Base-by-base conservation (phyloP, 2,888 invertebrate species). In the Brenthis hecate region DNA sequence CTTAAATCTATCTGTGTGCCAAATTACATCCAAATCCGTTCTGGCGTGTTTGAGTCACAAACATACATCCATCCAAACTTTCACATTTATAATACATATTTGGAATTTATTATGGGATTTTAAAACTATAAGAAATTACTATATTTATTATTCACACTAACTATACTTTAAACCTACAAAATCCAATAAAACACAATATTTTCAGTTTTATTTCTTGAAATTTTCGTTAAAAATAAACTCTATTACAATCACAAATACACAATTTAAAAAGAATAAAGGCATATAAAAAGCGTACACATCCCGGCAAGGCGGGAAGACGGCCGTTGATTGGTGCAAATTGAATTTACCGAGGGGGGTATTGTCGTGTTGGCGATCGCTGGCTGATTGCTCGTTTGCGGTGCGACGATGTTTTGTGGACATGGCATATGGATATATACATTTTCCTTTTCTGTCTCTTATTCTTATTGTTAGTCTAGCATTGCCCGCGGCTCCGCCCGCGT, bases 301-400 rank as follows among this genome's bases (percentile, higher is more conserved):
- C 87, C 82, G 77, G 83, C 82, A 83, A 91, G 90, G 91, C 91
- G 92, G 91, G 90, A 91, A 91, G 91, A 91, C 91, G 87, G 82
- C 85, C 88, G 89, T 89, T 92, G 92, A 92, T 92, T 92, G 92
- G 92, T 92, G 90, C 91, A 92, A 92, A 92, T 92, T 91, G 91
- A 90, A 90, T 92, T 92, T 92, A 60, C 60, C 60, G 91, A 90
- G 76, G 80, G 83, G 85, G 84, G 88, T 86, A 88, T 91, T 91
- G 91, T 91, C 91, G 92, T 90, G 92, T 91, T 88, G 89, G 90
- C 92, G 92, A 92, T 92, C 91, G 90, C 83, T 90, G 87, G 87
- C 91, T 91, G 92, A 92, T 92, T 92, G 92, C 91, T 89, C 89
- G 92, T 91, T 92, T 91, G 92, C 81, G 92, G 92, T 88, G 76